A percentile compares a stretch with the other conserved stretches of the same genome.
Evolutionary conservation across 2,113 vertebrate species (phyloP).

Genomic region (Pithys albifrons): DNA sequence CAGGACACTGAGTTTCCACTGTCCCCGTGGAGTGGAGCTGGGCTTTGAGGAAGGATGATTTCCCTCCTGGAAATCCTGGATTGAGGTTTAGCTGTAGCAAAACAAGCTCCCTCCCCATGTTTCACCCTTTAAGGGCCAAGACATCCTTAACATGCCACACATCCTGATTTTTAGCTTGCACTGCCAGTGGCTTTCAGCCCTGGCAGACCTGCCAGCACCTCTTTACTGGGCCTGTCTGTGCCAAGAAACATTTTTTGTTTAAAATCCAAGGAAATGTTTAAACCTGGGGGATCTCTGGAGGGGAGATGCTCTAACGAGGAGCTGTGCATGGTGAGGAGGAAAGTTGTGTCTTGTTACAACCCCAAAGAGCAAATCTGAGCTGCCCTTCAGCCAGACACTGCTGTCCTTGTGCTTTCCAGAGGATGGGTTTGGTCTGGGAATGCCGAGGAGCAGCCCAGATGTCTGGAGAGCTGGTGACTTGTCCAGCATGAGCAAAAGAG

Average conservation of each 20-base stretch:
- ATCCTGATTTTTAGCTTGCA: neutral
- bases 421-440: neutral
- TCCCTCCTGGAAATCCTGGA: neutral
- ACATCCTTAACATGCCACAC: neutral
- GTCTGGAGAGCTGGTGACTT: neutral
- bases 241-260: neutral
- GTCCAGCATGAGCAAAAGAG: accelerated
- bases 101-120: neutral
- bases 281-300: neutral
- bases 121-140: neutral
- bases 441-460: neutral
- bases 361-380: neutral
- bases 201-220: neutral
- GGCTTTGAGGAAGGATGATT: neutral
- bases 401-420: neutral
- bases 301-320: neutral
- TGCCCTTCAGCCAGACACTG: neutral
- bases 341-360: neutral
- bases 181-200: neutral
- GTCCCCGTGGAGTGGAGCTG: neutral
- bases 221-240: neutral
- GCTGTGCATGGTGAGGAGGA: neutral
- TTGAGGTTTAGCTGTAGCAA: neutral
- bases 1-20: neutral
- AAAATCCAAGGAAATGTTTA: neutral